phyloP scores from a whole-genome alignment of 2,113 vertebrate species.

The Hirundichthys speculiger region DNA sequence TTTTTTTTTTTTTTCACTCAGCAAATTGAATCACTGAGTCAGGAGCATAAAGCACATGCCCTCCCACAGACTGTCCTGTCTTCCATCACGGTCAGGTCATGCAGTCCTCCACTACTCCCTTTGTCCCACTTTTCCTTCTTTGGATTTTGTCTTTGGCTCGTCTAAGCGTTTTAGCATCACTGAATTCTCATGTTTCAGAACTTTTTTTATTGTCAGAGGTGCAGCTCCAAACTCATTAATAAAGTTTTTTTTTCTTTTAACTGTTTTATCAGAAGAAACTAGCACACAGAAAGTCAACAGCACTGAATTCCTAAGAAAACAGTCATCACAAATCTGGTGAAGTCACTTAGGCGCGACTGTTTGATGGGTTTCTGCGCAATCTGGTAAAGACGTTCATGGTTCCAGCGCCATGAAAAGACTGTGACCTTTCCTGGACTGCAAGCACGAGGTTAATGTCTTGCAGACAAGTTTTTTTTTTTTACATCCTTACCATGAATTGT shows the following conservation, averaged over 20 bases:
- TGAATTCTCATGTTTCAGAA: constrained; percentile 26
- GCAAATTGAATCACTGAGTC: neutral
- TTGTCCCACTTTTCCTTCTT: constrained; percentile 7
- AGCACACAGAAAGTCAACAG: constrained; percentile 20
- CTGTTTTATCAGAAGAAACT: constrained; percentile 37
- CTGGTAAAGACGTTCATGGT: too few relatives aligned
- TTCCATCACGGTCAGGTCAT: constrained; percentile 26
- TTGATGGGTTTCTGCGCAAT: too few relatives aligned
- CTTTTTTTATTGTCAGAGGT: constrained; percentile 51
- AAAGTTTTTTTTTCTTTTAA: constrained; percentile 37
- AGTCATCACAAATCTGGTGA: neutral
- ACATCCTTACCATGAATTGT: too few relatives aligned
- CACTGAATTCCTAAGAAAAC: neutral
- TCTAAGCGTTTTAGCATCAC: too few relatives aligned
- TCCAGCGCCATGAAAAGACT: too few relatives aligned
- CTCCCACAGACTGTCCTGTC: constrained; percentile 11
- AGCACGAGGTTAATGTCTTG: too few relatives aligned
- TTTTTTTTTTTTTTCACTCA: constrained; percentile 17
- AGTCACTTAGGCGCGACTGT: neutral
- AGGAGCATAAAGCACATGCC: constrained; percentile 4
- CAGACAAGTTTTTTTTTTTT: too few relatives aligned
- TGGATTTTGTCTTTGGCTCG: constrained; percentile 8
- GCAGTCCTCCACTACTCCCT: constrained; percentile 26
- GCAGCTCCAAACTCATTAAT: constrained; percentile 48
- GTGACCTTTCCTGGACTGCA: too few relatives aligned